These are phyloP conservation scores for Psittacula derbiana DNA, from an alignment of 2,797 vertebrate species.

Conservation along the genomic window DNA sequence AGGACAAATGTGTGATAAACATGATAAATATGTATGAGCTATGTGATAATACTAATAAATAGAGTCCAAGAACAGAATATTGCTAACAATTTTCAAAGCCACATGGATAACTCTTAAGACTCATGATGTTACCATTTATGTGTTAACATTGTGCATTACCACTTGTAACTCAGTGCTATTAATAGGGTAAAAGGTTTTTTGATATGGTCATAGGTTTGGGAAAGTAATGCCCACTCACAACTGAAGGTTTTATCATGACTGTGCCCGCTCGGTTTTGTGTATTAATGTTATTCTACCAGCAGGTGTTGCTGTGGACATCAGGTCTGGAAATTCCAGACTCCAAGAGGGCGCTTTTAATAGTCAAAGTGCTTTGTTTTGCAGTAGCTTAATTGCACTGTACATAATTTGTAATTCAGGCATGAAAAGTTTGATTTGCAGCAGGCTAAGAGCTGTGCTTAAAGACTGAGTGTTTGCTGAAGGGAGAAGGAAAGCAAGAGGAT, in stretches of 20 bases:
- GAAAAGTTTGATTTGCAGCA: not conserved
- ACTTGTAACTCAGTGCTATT: not conserved
- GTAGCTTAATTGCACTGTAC: accelerated
- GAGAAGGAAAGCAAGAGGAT: not conserved
- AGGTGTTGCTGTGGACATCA: constrained; percentile 69
- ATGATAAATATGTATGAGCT: not conserved
- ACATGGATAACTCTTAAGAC: not conserved
- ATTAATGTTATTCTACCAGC: constrained; percentile 53
- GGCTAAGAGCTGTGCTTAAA: not conserved
- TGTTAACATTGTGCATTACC: not conserved
- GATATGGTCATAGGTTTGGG: accelerated
- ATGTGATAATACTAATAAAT: not conserved
- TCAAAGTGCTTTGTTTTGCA: accelerated
- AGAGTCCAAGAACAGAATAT: not conserved
- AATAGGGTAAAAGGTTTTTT: not conserved
- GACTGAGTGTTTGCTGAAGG: not conserved
- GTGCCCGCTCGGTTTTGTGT: not conserved
- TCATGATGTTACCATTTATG: not conserved
- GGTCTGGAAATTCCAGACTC: not conserved
- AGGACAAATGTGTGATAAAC: not conserved
- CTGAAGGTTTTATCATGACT: not conserved
- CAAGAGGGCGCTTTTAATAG: not conserved
- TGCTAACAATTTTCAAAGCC: not conserved
- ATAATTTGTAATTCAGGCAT: accelerated
- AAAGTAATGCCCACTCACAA: accelerated